A percentile compares a stretch with the other conserved stretches of the same genome.
These are phyloP conservation scores for Tapirus terrestris DNA, from an alignment of 2,113 vertebrate species.

Conservation along the genomic window DNA sequence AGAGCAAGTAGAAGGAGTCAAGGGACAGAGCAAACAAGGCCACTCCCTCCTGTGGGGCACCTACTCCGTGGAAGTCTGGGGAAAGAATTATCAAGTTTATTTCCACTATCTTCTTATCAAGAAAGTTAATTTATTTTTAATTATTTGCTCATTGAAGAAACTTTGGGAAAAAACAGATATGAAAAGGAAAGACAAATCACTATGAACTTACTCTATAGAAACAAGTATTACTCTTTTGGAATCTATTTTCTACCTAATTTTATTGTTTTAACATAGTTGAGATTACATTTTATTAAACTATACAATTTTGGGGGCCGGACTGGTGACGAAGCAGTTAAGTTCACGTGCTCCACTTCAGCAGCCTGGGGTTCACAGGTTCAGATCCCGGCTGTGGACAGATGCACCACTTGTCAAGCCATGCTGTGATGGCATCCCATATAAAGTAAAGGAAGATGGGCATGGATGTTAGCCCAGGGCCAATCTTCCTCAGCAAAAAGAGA, in stretches of 20 bases:
- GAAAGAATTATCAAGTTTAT: background rate
- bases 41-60: background rate
- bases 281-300: constrained; percentile 50
- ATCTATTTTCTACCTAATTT: constrained; percentile 21
- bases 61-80: background rate
- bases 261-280: constrained; percentile 22
- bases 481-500: too few relatives aligned
- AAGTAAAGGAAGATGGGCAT: too few relatives aligned
- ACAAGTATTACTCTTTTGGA: constrained; percentile 3
- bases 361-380: too few relatives aligned
- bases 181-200: constrained; percentile 42
- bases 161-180: background rate
- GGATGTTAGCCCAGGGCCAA: too few relatives aligned
- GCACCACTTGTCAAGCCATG: too few relatives aligned
- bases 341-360: too few relatives aligned
- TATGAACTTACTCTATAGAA: background rate
- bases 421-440: too few relatives aligned
- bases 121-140: constrained; percentile 45
- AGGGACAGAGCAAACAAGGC: background rate
- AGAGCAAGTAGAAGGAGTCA: constrained; percentile 13
- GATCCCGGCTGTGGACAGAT: too few relatives aligned
- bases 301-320: background rate
- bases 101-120: background rate
- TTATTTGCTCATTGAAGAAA: background rate
- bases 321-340: too few relatives aligned